phyloP scores from a whole-genome alignment of 2,113 vertebrate species.

The Albula goreensis region DNA sequence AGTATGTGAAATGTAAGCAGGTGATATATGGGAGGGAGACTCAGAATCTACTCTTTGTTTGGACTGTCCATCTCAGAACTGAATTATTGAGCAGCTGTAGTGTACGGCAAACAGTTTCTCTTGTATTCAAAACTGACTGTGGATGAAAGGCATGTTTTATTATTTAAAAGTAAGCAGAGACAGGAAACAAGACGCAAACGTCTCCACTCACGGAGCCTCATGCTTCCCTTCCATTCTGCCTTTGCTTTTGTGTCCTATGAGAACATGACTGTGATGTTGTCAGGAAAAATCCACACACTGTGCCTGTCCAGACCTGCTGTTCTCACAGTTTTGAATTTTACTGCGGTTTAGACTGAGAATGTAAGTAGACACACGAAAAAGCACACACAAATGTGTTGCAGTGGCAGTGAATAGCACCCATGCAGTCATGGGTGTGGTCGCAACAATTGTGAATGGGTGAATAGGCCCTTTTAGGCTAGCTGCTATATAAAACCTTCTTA shows the following conservation, averaged over 20 bases:
- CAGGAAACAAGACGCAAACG: not conserved
- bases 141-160: not conserved
- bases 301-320: not conserved
- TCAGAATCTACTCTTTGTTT: not conserved
- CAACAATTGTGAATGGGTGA: not conserved
- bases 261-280: not conserved
- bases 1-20: not conserved
- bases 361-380: not conserved
- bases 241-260: not conserved
- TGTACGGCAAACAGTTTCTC: not conserved
- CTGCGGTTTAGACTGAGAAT: not conserved
- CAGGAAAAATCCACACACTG: not conserved
- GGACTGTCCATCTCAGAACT: not conserved
- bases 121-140: not conserved
- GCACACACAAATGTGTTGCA: not conserved
- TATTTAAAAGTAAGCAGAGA: not conserved
- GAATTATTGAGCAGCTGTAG: not conserved
- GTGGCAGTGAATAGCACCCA: not conserved
- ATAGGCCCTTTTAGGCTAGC: not conserved
- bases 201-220: not conserved
- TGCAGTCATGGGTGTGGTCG: not conserved
- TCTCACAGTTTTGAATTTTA: not conserved
- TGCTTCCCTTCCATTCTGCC: not conserved
- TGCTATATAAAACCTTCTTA: not conserved
- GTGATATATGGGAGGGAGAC: not conserved